phyloP scores from a whole-genome alignment of 2,113 vertebrate species.

The Cisticola juncidis region DNA sequence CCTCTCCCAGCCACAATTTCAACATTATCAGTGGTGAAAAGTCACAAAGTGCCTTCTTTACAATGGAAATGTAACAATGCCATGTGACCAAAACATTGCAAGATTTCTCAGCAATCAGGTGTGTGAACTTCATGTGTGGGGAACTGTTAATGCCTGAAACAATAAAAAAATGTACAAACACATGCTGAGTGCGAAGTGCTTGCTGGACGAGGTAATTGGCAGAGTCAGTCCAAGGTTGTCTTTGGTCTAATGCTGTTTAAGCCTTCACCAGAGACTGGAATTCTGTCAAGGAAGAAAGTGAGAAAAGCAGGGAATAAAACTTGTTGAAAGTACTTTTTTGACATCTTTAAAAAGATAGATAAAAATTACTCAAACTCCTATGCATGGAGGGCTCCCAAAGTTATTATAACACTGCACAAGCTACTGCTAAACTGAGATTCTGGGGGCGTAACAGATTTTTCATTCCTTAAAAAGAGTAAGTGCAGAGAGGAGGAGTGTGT shows the following conservation, averaged over 20 bases:
- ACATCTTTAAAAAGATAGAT: not conserved
- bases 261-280: conserved; percentile 63
- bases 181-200: conserved; percentile 37
- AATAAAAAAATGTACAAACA: conserved; percentile 65
- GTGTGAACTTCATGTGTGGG: not conserved
- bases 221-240: conserved; percentile 32
- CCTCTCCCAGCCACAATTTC: conserved; percentile 10
- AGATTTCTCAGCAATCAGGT: not conserved
- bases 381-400: not conserved
- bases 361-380: conserved; percentile 12
- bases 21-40: not conserved
- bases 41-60: conserved; percentile 38
- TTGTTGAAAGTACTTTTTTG: not conserved
- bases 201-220: conserved; percentile 50
- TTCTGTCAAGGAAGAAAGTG: conserved; percentile 51
- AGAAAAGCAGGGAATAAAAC: conserved; percentile 3
- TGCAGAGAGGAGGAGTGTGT: not conserved
- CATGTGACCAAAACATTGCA: not conserved
- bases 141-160: not conserved
- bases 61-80: not conserved
- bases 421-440: conserved; percentile 44
- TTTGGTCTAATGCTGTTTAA: conserved; percentile 56
- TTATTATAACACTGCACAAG: conserved; percentile 14
- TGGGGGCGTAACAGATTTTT: conserved; percentile 53
- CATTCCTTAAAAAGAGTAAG: conserved; percentile 27